These are phyloP conservation scores for Lutraria rhynchaena DNA, from an alignment of 1,140 invertebrate genomes.

Conservation along the genomic window DNA sequence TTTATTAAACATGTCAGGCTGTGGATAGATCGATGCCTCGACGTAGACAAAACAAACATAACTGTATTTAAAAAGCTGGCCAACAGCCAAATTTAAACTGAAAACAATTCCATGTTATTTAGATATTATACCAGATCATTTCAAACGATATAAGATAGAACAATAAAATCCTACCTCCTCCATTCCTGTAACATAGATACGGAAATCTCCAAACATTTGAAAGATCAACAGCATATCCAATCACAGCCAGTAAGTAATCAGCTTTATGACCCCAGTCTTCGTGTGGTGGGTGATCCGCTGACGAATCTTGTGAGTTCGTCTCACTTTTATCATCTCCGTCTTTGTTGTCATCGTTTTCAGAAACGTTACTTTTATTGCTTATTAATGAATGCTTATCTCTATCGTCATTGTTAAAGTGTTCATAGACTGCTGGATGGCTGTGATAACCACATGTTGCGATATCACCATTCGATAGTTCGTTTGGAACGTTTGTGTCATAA, in stretches of 20 bases:
- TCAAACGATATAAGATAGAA: too few relatives aligned
- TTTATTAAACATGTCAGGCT: too few relatives aligned
- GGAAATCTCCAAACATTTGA: constrained; percentile 84
- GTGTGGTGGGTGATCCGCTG: constrained; percentile 35
- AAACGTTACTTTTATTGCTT: constrained; percentile 50
- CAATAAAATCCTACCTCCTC: constrained; percentile 75
- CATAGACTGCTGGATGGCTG: constrained; percentile 41
- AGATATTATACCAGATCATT: too few relatives aligned
- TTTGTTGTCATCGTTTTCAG: constrained; percentile 10
- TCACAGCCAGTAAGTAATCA: constrained; percentile 83
- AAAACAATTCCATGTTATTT: too few relatives aligned
- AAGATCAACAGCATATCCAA: constrained; percentile 83
- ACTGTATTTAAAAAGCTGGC: too few relatives aligned
- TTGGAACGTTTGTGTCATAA: neutral
- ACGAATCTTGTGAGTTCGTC: neutral
- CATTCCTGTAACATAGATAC: constrained; percentile 83
- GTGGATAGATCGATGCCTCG: too few relatives aligned
- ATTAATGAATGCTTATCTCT: constrained; percentile 55
- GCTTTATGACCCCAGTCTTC: constrained; percentile 85
- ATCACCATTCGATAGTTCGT: constrained; percentile 51
- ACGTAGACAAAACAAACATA: too few relatives aligned
- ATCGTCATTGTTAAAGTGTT: constrained; percentile 20
- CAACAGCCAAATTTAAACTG: too few relatives aligned
- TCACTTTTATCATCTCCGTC: constrained; percentile 43
- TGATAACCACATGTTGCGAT: constrained; percentile 14